Evolutionary conservation across 2,797 vertebrate species (phyloP).

Genomic region (Sebastolobus altivelis): DNA sequence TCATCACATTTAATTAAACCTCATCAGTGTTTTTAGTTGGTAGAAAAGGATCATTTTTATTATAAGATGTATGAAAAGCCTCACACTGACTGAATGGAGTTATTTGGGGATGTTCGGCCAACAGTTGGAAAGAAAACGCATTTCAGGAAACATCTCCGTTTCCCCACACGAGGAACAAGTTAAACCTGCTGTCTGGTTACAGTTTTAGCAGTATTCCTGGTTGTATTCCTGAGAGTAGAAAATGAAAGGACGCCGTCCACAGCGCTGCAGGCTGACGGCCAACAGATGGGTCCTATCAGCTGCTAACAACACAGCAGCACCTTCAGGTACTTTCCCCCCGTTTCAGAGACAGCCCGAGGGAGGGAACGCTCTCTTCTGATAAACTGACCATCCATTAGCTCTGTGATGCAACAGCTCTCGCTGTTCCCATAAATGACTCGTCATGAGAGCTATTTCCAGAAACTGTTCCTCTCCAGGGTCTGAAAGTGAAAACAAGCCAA

Average conservation of each 20-base stretch:
- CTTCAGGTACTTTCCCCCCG: constrained; percentile 59
- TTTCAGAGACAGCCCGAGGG: constrained; percentile 41
- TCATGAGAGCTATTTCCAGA: constrained; percentile 74
- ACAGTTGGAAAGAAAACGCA: constrained; percentile 23
- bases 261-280: constrained; percentile 36
- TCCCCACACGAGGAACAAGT: constrained; percentile 36
- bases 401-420: constrained; percentile 62
- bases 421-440: constrained; percentile 80
- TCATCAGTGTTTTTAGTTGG: neutral
- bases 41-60: constrained; percentile 2
- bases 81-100: constrained; percentile 19
- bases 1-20: neutral
- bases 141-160: constrained; percentile 25
- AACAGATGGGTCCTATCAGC: constrained; percentile 58
- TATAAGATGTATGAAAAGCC: constrained; percentile 28
- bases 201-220: neutral
- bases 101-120: neutral
- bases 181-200: constrained; percentile 45
- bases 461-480: constrained; percentile 66
- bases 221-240: constrained; percentile 21
- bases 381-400: constrained; percentile 55
- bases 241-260: constrained; percentile 62
- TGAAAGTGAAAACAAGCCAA: constrained; percentile 55
- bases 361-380: constrained; percentile 36
- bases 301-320: constrained; percentile 24